Conservation (phyloP, 1,140 invertebrate genomes). For the Philotrypesis tridentata region DNA sequence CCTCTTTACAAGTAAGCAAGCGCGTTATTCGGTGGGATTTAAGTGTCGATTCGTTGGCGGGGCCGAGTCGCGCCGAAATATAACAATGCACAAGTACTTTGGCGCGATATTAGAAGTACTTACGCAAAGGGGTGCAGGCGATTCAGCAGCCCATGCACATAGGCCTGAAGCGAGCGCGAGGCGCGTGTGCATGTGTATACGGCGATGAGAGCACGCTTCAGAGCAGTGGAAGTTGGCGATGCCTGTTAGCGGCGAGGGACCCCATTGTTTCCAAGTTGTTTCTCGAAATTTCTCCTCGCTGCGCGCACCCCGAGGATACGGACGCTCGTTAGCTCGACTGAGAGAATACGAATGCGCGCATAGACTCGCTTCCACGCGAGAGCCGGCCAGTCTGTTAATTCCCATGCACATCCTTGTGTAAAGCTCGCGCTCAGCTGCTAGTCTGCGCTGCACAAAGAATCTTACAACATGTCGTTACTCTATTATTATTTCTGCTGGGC, state of each 20-base stretch:
- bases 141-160: no score
- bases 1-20: conserved; percentile 86
- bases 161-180: no score
- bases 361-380: conserved; percentile 47
- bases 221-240: conserved; percentile 50
- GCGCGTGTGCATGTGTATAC: no score
- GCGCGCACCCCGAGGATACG: conserved; percentile 51
- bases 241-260: conserved; percentile 53
- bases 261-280: conserved; percentile 63
- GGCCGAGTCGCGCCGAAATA: no score
- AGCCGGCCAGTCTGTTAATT: conserved; percentile 36
- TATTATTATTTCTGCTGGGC: no score
- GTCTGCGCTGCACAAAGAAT: no score
- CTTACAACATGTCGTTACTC: no score
- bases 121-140: no score
- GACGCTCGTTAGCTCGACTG: conserved; percentile 56
- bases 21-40: no score
- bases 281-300: conserved; percentile 66
- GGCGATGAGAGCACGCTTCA: neutral
- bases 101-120: no score
- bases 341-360: conserved; percentile 50
- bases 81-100: no score
- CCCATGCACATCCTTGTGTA: neutral
- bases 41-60: no score
- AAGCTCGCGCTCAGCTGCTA: neutral